Conservation (phyloP, 2,797 vertebrate genomes). For the Anabacerthia variegaticeps region DNA sequence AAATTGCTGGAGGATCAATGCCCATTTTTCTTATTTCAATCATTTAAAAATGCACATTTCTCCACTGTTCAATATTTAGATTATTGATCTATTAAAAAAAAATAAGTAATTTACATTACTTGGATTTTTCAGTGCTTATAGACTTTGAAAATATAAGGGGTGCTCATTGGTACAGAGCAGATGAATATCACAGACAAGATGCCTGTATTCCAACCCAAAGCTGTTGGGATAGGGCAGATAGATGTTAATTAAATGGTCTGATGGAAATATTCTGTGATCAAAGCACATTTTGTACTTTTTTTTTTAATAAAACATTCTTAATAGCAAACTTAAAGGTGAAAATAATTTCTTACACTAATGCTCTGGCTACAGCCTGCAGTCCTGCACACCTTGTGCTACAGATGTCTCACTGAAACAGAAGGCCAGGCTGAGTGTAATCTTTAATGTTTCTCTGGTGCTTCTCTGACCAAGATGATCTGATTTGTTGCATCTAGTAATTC, state of each 20-base stretch:
- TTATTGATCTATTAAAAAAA: constrained; percentile 6
- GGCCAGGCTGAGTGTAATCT: background rate
- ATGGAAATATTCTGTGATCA: background rate
- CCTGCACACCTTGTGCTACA: background rate
- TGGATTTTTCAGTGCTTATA: background rate
- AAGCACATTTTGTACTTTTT: background rate
- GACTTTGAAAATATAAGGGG: background rate
- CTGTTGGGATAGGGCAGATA: background rate
- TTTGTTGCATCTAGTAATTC: background rate
- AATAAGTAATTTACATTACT: background rate
- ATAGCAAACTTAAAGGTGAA: background rate
- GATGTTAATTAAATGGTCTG: background rate
- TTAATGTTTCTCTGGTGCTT: background rate
- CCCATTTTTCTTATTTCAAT: constrained; percentile 29
- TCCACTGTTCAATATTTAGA: constrained; percentile 32
- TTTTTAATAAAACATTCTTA: background rate
- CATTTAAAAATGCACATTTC: constrained; percentile 3
- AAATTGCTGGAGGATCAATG: constrained; percentile 20
- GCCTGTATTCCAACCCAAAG: background rate
- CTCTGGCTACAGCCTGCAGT: background rate
- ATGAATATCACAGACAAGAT: background rate
- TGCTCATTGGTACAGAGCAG: background rate
- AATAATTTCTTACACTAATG: background rate
- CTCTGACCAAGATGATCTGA: background rate
- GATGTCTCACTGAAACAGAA: background rate